A percentile compares a stretch with the other conserved stretches of the same genome.
These are phyloP conservation scores for Saguinus imperator DNA, from an alignment of 2,113 vertebrate species.

Conservation along the genomic window DNA sequence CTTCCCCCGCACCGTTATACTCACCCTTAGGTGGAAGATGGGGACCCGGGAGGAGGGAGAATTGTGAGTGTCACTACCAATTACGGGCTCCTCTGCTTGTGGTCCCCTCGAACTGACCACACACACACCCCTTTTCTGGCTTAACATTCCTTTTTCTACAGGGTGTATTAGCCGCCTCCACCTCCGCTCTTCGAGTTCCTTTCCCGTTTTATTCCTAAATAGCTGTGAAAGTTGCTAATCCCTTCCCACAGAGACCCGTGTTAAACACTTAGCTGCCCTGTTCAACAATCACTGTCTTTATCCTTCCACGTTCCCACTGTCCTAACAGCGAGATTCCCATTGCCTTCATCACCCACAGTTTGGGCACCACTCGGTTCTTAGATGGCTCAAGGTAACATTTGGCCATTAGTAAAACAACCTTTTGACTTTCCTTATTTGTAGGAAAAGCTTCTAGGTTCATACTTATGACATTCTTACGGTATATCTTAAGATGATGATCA, in stretches of 20 bases:
- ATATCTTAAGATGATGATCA: not conserved
- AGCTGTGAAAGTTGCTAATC: constrained; percentile 58
- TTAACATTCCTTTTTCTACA: not conserved
- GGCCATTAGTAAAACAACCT: not conserved
- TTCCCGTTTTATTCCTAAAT: constrained; percentile 34
- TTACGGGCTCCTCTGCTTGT: not conserved
- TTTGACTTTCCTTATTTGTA: not conserved
- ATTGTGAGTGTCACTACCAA: not conserved
- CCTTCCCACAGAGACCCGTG: not conserved
- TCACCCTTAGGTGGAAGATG: not conserved
- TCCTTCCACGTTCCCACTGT: not conserved
- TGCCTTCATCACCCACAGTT: not conserved
- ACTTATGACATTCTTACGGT: not conserved
- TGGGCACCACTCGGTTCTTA: not conserved
- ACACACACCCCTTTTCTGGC: not conserved
- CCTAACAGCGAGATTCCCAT: not conserved
- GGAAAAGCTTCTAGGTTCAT: not conserved
- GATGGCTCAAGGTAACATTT: not conserved
- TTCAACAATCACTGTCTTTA: not conserved
- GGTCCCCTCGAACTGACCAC: not conserved
- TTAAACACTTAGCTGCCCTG: not conserved
- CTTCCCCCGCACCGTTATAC: not conserved
- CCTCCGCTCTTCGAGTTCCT: not conserved
- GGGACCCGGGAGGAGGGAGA: fast-evolving
- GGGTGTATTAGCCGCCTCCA: not conserved